Percentiles rank a stretch among this genome's conserved stretches.
Conservation (phyloP, 2,113 vertebrate species). For the Ptyas mucosa region DNA sequence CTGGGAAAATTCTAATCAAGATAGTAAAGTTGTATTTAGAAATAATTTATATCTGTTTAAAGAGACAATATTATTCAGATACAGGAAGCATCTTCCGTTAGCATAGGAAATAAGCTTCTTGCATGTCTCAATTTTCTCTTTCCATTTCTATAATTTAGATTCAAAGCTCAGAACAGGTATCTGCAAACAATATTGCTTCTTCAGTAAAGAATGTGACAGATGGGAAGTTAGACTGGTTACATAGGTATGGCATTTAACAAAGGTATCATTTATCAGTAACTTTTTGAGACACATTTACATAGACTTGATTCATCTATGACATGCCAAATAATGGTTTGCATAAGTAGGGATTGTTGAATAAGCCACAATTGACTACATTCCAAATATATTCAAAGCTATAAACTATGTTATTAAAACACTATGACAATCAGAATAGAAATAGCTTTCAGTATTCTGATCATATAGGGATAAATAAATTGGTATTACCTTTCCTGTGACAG, state of each 20-base stretch:
- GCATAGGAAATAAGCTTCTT: no score
- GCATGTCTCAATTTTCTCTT: conserved; percentile 10
- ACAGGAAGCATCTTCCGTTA: conserved; percentile 59
- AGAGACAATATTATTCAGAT: not conserved
- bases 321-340: not conserved
- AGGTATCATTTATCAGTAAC: no score
- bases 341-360: not conserved
- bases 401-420: not conserved
- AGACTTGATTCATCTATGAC: not conserved
- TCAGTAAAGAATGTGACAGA: not conserved
- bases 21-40: not conserved
- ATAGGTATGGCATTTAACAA: no score
- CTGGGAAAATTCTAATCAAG: not conserved
- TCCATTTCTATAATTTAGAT: not conserved
- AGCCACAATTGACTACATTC: not conserved
- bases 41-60: not conserved
- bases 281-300: not conserved
- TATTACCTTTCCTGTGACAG: not conserved
- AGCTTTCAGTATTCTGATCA: not conserved
- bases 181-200: not conserved
- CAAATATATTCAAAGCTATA: not conserved
- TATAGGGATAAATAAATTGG: not conserved
- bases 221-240: not conserved
- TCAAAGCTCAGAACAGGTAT: not conserved
- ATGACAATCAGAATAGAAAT: not conserved